Base-by-base conservation (phyloP, 2,113 vertebrate species). In the Spilogale gracilis region DNA sequence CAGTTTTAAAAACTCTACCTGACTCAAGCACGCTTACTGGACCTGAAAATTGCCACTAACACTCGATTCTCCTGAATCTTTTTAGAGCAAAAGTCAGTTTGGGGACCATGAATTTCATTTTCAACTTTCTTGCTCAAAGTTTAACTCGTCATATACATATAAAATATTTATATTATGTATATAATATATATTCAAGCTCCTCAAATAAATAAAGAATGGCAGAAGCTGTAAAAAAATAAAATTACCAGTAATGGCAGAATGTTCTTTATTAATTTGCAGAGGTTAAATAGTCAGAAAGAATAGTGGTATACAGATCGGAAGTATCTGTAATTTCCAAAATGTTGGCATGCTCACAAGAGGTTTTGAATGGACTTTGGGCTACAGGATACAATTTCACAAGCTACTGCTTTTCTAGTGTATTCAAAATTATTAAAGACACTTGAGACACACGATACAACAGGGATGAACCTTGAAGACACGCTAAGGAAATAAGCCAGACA, bases 91-190 rank as follows among this genome's bases (percentile, higher is more conserved):
- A 87, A 88, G 45, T 71, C 74, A 86, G 38, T 83, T 60, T 93
- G 1, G 58, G 45, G n/a, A 43, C 17, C 82, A 54, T 76, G 52
- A 90, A 95, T 93, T 93, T 8, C 3, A 76, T 17, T 82, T 95
- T 89, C 45, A 93, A 86, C 17, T 79, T 89, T 61, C 52, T 87
- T 91, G 67, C 8, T 54, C 48, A 73, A 94, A 76, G 54, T 93
- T 32, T 48, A 32, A 78, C n/a, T 71, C 78, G 17, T 21, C 82
- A 7, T 73, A 38, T 30, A 73, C 10, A 21, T 21, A 56, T n/a
- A 13, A 25, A 4, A 65, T 30, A 65, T 65, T 30, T 65, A 65
- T 65, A 10, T 78, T 78, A 56, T 17, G 56, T n/a, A 32, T 10
- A 32, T 63, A 25, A 65, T 13, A 65, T 89, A 23, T 60, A 1